Evolutionary conservation across 2,888 invertebrate genomes (phyloP).

Genomic region (Philonicus albiceps): DNA sequence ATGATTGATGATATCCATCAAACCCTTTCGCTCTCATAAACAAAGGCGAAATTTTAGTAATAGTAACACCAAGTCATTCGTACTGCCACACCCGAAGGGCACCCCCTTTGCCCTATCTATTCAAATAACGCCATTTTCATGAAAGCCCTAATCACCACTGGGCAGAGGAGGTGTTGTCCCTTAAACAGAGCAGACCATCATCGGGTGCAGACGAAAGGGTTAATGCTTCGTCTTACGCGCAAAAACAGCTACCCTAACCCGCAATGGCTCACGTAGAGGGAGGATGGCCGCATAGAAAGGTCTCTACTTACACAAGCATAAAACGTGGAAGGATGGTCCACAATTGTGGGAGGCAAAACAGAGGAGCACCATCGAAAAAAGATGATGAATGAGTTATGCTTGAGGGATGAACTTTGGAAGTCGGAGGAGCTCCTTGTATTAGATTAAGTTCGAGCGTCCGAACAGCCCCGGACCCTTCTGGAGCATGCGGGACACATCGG

Average conservation of each 20-base stretch:
- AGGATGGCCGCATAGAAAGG: conserved; percentile 7
- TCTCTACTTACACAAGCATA: background rate
- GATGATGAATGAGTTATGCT: conserved; percentile 41
- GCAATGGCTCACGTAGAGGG: background rate
- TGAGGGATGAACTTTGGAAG: conserved; percentile 26
- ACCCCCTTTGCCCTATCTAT: background rate
- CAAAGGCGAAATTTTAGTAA: conserved; percentile 17
- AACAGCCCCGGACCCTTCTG: background rate
- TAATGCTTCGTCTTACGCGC: background rate
- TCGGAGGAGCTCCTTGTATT: conserved; percentile 10
- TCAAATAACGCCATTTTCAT: conserved; percentile 33
- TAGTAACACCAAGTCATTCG: background rate
- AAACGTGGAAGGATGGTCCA: background rate
- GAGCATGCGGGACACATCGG: background rate
- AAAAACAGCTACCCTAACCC: background rate
- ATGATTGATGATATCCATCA: conserved; percentile 40
- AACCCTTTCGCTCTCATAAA: conserved; percentile 36
- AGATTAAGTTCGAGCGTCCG: conserved; percentile 18
- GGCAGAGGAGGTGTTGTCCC: background rate
- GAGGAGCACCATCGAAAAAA: conserved; percentile 35
- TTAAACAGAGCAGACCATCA: background rate
- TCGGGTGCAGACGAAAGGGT: conserved; percentile 31
- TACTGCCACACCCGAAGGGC: background rate
- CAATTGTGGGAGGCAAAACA: background rate
- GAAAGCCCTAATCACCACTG: background rate